Percentiles rank a stretch among this genome's conserved stretches.
These are phyloP conservation scores for Euzophera pinguis DNA, from an alignment of 2,888 invertebrate species.

Conservation along the genomic window DNA sequence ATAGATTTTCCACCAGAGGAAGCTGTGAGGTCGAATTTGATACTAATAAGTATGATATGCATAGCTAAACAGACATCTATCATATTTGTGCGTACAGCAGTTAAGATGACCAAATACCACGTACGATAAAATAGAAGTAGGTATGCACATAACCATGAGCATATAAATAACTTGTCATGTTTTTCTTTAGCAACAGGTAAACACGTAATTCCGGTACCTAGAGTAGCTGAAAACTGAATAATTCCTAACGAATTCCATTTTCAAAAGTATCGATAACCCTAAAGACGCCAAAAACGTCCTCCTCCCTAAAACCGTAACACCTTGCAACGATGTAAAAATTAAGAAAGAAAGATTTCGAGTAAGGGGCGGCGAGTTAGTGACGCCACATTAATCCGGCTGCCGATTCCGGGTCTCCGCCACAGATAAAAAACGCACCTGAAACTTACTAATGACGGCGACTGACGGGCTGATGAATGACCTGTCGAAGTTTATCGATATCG, in stretches of 20 bases:
- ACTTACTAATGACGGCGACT: constrained; percentile 28
- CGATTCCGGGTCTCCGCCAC: constrained; percentile 55
- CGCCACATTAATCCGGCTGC: constrained; percentile 75
- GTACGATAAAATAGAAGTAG: too few relatives aligned
- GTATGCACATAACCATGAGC: too few relatives aligned
- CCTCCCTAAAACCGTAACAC: constrained; percentile 51
- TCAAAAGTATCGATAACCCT: constrained; percentile 12
- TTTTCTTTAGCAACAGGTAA: too few relatives aligned
- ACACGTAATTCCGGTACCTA: too few relatives aligned
- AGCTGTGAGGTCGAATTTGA: too few relatives aligned
- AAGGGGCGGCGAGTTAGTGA: constrained; percentile 67
- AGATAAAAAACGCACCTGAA: constrained; percentile 44
- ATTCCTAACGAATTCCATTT: not conserved
- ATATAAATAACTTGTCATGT: too few relatives aligned
- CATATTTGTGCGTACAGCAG: too few relatives aligned
- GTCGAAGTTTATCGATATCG: constrained; percentile 6
- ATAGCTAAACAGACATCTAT: too few relatives aligned
- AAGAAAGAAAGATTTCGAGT: constrained; percentile 68
- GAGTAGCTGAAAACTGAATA: too few relatives aligned
- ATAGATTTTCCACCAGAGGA: too few relatives aligned
- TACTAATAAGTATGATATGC: too few relatives aligned
- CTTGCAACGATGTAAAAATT: constrained; percentile 77
- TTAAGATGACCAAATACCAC: too few relatives aligned
- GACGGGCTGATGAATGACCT: constrained; percentile 14
- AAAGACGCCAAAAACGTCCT: not conserved